Evolutionary conservation across 2,888 invertebrate genomes (phyloP).

Genomic region (Drosophila phalerata): DNA sequence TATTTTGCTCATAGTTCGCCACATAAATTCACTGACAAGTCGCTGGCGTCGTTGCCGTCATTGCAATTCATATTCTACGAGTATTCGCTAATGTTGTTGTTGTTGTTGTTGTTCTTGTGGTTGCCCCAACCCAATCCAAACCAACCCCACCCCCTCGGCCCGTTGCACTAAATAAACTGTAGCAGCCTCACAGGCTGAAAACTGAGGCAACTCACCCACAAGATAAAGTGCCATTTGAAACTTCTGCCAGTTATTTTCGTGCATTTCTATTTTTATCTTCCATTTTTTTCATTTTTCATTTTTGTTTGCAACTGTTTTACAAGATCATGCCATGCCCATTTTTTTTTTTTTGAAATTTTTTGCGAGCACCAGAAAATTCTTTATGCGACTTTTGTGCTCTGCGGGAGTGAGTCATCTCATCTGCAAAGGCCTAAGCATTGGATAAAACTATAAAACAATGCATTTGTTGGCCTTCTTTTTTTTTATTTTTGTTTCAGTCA

Average conservation of each 20-base stretch:
- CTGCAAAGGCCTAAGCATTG: slow-evolving; percentile 9
- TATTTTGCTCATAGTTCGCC: slow-evolving; percentile 78
- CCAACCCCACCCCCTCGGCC: neutral
- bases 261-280: slow-evolving; percentile 30
- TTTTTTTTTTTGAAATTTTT: slow-evolving; percentile 9
- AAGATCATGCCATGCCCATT: slow-evolving; percentile 20
- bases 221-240: slow-evolving; percentile 81
- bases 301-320: slow-evolving; percentile 28
- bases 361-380: slow-evolving; percentile 4
- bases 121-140: too few species aligned
- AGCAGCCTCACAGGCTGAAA: slow-evolving; percentile 37
- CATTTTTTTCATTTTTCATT: neutral
- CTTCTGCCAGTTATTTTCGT: slow-evolving; percentile 57
- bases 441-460: neutral
- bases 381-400: slow-evolving; percentile 19
- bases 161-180: slow-evolving; percentile 60
- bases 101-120: slow-evolving; percentile 15
- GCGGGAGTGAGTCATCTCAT: slow-evolving; percentile 15
- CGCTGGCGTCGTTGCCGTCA: slow-evolving; percentile 57
- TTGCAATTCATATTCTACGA: slow-evolving; percentile 33
- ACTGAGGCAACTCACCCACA: slow-evolving; percentile 44
- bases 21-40: slow-evolving; percentile 73
- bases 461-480: slow-evolving; percentile 11
- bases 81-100: slow-evolving; percentile 14
- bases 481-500: slow-evolving; percentile 18